Percentiles rank a stretch among this genome's conserved stretches.
Conservation (phyloP, 2,888 invertebrate species). For the Sclerodermus sp. region DNA sequence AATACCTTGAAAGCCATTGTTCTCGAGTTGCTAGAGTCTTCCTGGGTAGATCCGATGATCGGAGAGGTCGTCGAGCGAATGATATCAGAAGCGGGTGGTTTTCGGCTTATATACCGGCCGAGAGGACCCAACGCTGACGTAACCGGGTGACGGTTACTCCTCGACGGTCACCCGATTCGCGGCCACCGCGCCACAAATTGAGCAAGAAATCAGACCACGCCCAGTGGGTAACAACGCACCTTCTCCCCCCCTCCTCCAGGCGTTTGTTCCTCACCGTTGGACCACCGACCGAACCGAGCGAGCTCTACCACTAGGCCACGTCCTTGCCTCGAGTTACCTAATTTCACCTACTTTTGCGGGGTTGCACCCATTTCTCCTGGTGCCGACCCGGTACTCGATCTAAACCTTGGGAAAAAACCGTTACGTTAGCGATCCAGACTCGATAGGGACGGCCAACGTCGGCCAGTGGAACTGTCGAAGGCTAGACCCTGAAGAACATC, state of each 20-base stretch:
- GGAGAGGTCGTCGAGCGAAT: slow-evolving; percentile 36
- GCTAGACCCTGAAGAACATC: too few species aligned
- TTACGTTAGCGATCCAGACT: too few species aligned
- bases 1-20: slow-evolving; percentile 51
- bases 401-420: too few species aligned
- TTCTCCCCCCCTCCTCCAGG: too few species aligned
- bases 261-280: too few species aligned
- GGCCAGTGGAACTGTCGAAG: too few species aligned
- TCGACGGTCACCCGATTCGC: slow-evolving; percentile 36
- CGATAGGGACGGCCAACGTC: too few species aligned
- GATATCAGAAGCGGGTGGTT: slow-evolving; percentile 29
- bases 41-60: slow-evolving; percentile 35
- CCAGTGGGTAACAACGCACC: slow-evolving; percentile 17
- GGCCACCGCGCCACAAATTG: slow-evolving; percentile 34
- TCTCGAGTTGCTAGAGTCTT: slow-evolving; percentile 25
- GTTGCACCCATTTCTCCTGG: too few species aligned
- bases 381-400: too few species aligned
- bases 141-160: slow-evolving; percentile 34
- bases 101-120: slow-evolving; percentile 36
- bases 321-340: slow-evolving; percentile 37
- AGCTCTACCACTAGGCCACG: slow-evolving; percentile 24
- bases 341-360: slow-evolving; percentile 14
- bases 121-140: slow-evolving; percentile 20
- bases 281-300: too few species aligned
- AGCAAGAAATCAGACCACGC: slow-evolving; percentile 49